A percentile compares a stretch with the other conserved stretches of the same genome.
These are phyloP conservation scores for Nezara viridula DNA, from an alignment of 2,888 invertebrate species.

Conservation along the genomic window DNA sequence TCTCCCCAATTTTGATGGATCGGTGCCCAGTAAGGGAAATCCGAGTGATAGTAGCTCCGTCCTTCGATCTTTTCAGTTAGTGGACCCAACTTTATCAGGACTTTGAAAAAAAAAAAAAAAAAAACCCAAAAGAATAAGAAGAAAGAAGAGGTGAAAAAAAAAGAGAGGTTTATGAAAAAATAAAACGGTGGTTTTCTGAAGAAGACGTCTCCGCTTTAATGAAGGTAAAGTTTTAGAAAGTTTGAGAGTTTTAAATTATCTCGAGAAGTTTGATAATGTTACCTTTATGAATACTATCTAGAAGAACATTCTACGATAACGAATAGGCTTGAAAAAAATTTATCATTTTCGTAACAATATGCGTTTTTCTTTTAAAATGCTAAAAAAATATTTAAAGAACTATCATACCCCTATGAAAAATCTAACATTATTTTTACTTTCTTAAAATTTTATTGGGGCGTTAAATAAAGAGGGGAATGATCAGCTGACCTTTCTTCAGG, in stretches of 20 bases:
- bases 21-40: constrained; percentile 13
- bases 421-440: no score
- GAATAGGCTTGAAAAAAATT: not conserved
- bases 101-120: not conserved
- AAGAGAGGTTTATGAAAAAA: constrained; percentile 8
- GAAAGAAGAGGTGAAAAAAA: not conserved
- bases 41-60: not conserved
- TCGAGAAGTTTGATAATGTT: not conserved
- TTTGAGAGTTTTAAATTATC: constrained; percentile 9
- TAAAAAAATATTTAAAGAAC: no score
- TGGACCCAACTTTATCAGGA: not conserved
- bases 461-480: no score
- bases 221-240: not conserved
- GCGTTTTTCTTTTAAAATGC: not conserved
- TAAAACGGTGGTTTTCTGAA: constrained; percentile 10
- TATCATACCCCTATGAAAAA: no score
- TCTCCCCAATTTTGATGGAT: constrained; percentile 32
- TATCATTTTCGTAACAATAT: not conserved
- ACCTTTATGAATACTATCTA: constrained; percentile 3
- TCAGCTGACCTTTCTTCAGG: no score
- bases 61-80: constrained; percentile 7
- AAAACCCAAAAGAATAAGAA: not conserved
- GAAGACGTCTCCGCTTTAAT: not conserved
- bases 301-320: not conserved
- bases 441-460: no score